Conservation (phyloP, 2,888 invertebrate genomes). For the Sisyra terminalis region DNA sequence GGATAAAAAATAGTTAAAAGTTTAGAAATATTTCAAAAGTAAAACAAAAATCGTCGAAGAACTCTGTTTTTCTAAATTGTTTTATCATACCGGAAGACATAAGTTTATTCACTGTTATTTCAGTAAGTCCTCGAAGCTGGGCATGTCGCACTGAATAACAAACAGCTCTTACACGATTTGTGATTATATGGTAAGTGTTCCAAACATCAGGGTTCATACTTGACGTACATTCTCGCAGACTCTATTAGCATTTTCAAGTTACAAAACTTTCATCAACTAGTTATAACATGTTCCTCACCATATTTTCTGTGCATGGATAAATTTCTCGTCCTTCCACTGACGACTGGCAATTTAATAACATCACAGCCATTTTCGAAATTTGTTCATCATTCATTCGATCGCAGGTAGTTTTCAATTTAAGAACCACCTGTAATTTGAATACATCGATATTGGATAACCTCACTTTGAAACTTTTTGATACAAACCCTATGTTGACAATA, state of each 20-base stretch:
- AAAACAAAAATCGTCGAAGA: too few species aligned
- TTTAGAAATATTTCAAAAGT: too few species aligned
- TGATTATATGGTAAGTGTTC: conserved; percentile 53
- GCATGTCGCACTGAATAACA: conserved; percentile 44
- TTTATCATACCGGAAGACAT: conserved; percentile 25
- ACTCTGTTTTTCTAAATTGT: too few species aligned
- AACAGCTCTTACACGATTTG: conserved; percentile 47
- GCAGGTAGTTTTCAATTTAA: conserved; percentile 39
- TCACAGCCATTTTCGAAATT: conserved; percentile 45
- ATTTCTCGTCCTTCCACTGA: conserved; percentile 38
- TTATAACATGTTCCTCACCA: conserved; percentile 26
- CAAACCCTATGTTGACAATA: conserved; percentile 42
- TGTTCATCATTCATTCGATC: conserved; percentile 43
- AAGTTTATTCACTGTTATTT: conserved; percentile 44
- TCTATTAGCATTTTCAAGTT: conserved; percentile 20
- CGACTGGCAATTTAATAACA: conserved; percentile 49
- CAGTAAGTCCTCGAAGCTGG: conserved; percentile 45
- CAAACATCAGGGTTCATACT: conserved; percentile 48
- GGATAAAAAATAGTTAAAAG: too few species aligned
- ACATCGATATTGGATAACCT: not conserved
- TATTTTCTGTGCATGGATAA: conserved; percentile 40
- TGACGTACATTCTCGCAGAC: conserved; percentile 41
- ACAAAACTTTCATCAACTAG: conserved; percentile 7
- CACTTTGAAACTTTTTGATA: conserved; percentile 7
- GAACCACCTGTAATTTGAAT: conserved; percentile 31